A percentile compares a stretch with the other conserved stretches of the same genome.
These are phyloP conservation scores for Propithecus coquereli DNA, from an alignment of 2,113 vertebrate genomes.

Conservation along the genomic window DNA sequence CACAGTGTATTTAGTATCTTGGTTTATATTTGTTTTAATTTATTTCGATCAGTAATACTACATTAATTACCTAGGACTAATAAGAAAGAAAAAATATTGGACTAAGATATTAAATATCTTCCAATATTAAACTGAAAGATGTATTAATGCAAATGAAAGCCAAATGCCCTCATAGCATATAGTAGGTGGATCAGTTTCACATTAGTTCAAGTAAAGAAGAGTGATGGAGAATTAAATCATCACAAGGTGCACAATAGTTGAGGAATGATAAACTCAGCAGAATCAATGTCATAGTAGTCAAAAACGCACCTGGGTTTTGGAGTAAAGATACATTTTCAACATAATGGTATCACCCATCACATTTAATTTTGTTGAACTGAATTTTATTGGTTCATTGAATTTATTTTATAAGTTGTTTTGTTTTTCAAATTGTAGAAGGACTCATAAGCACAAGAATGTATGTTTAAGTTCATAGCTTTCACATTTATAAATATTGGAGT, in stretches of 20 bases:
- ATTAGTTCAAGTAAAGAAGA: constrained; percentile 8
- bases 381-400: background rate
- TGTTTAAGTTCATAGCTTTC: background rate
- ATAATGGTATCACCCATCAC: background rate
- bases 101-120: too few relatives aligned
- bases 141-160: constrained; percentile 4
- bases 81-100: background rate
- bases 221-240: background rate
- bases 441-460: background rate
- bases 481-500: background rate
- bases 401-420: background rate
- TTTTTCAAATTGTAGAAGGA: background rate
- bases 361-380: background rate
- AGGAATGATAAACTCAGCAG: background rate
- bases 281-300: background rate
- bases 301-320: background rate
- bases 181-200: background rate
- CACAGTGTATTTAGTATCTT: background rate
- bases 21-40: constrained; percentile 27
- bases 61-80: background rate
- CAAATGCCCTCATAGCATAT: background rate
- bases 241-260: background rate
- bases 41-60: background rate
- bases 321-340: background rate
- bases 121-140: background rate